Evolutionary conservation across 1,140 invertebrate genomes (phyloP), one percentile per base, ranked within the genome.

Genomic region (Fopius arisanus): DNA sequence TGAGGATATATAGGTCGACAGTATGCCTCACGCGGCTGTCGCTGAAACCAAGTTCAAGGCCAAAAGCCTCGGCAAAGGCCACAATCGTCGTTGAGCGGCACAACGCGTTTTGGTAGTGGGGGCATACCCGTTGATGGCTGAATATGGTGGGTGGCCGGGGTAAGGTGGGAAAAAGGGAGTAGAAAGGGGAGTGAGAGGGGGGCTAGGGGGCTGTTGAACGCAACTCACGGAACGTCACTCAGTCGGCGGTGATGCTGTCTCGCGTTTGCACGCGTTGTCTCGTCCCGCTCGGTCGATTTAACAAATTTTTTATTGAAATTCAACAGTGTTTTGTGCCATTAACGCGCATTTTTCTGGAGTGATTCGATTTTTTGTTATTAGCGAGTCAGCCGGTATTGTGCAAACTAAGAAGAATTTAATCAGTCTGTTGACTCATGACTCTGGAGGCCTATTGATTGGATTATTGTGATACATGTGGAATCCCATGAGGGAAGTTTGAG

Each of bases 41-140:
- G 85, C 87, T 85, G 87, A 88, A 88, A 88, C 90, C 91, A 93
- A 92, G 92, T 93, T 92, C 92, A 92, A 92, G 92, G 91, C 87
- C 87, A 87, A 85, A 88, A n/a, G 84, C 84, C 87, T 88, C 83
- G 83, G 85, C 84, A 88, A 87, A 88, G 86, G 87, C 87, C 86
- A 86, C 85, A 84, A 87, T 84, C 82, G 79, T 78, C 75, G 72
- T 66, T 33, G 66, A 51, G 80, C 75, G 67, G 65, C 31, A 48
- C 48, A 67, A 28, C 66, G 76, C 65, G 73, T 51, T 31, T 67
- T 75, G 78, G 81, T 82, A 81, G 84, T 81, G 82, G 82, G 40
- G 23, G 40, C 67, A 40, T 14, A 81, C 75, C 81, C 83, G 84
- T 87, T 86, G 85, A 87, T 83, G 87, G 86, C 75, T 84, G 84